phyloP scores from a whole-genome alignment of 1,140 invertebrate genomes.

The Drosophila bocqueti region DNA sequence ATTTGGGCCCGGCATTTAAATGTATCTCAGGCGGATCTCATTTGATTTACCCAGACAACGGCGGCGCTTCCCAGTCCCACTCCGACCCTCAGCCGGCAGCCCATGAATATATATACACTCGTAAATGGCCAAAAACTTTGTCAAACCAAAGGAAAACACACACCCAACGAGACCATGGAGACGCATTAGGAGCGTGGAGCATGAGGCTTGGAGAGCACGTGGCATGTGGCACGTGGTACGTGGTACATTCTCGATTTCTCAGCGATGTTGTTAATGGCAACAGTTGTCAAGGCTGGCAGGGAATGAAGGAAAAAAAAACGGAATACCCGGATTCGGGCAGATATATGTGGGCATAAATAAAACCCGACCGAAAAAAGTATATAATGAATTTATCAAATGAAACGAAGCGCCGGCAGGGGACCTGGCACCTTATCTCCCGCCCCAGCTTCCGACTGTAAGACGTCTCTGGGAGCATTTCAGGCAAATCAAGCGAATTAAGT shows the following conservation, averaged over 20 bases:
- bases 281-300: slow-evolving; percentile 67
- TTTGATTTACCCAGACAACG: slow-evolving; percentile 46
- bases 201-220: slow-evolving; percentile 51
- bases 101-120: slow-evolving; percentile 45
- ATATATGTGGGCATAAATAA: slow-evolving; percentile 62
- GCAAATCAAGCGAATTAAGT: slow-evolving; percentile 75
- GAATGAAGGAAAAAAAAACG: slow-evolving; percentile 1
- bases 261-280: slow-evolving; percentile 77
- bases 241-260: slow-evolving; percentile 40
- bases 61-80: background rate
- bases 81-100: background rate
- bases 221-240: slow-evolving; percentile 57
- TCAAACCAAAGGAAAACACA: slow-evolving; percentile 56
- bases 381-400: slow-evolving; percentile 46
- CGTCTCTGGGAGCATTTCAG: slow-evolving; percentile 39
- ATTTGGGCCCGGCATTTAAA: slow-evolving; percentile 56
- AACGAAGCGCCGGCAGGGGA: slow-evolving; percentile 30
- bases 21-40: slow-evolving; percentile 62
- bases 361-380: slow-evolving; percentile 20
- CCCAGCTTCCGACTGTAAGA: slow-evolving; percentile 23
- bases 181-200: slow-evolving; percentile 70
- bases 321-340: slow-evolving; percentile 19
- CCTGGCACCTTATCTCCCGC: slow-evolving; percentile 37
- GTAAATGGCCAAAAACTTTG: slow-evolving; percentile 70
- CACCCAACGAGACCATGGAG: slow-evolving; percentile 73